Conservation (phyloP, 1,140 invertebrate genomes). For the Leptopilina boulardi region DNA sequence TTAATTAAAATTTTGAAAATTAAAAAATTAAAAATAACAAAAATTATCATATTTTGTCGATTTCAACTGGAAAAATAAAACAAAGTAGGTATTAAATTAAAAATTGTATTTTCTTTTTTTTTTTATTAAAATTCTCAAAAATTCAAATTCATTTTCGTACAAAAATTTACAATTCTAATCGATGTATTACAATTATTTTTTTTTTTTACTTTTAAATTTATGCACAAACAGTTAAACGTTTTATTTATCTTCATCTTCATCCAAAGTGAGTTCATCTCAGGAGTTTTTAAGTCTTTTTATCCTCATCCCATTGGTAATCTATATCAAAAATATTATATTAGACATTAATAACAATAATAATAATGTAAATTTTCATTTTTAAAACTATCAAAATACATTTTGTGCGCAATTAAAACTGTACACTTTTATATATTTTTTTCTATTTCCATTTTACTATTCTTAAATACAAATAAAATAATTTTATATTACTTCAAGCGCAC, state of each 20-base stretch:
- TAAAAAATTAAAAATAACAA: too few species aligned
- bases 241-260: neutral
- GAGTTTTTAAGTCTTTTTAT: slow-evolving; percentile 3
- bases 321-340: slow-evolving; percentile 13
- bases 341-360: neutral
- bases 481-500: neutral
- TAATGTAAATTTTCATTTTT: neutral
- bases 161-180: neutral
- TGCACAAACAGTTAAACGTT: neutral
- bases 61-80: too few species aligned
- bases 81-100: too few species aligned
- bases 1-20: too few species aligned
- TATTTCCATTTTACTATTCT: neutral
- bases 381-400: neutral
- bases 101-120: neutral
- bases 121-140: neutral
- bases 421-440: neutral
- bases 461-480: neutral
- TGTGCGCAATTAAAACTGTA: slow-evolving; percentile 2
- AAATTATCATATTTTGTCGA: too few species aligned
- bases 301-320: slow-evolving; percentile 23
- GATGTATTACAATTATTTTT: neutral
- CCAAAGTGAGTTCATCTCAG: slow-evolving; percentile 9
- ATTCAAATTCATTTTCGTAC: neutral
- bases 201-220: neutral